phyloP scores from a whole-genome alignment of 2,888 invertebrate species.

The Ferdinandea cuprea region DNA sequence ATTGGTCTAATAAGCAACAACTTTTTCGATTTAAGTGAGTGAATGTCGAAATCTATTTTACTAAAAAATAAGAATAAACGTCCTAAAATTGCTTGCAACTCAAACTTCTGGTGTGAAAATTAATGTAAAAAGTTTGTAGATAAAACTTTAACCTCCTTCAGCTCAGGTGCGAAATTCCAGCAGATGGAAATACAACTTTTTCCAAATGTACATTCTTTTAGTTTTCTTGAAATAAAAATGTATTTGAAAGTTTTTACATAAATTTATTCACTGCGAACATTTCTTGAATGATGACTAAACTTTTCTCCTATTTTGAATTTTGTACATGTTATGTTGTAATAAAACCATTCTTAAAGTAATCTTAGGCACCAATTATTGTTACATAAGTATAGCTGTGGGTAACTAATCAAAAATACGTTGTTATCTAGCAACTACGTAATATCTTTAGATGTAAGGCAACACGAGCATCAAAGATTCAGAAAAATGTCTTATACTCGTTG shows the following conservation, averaged over 20 bases:
- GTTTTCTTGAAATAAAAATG: conserved; percentile 71
- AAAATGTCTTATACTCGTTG: no score
- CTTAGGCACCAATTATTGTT: no score
- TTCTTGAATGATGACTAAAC: conserved; percentile 58
- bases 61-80: conserved; percentile 64
- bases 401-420: no score
- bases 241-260: conserved; percentile 72
- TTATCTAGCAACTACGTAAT: no score
- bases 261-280: conserved; percentile 66
- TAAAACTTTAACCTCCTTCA: conserved; percentile 65
- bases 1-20: conserved; percentile 15
- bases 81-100: conserved; percentile 57
- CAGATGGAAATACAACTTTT: conserved; percentile 43
- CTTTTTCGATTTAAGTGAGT: conserved; percentile 63
- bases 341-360: not conserved
- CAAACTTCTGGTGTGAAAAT: conserved; percentile 71
- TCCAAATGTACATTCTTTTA: conserved; percentile 54
- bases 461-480: no score
- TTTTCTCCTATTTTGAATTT: conserved; percentile 21
- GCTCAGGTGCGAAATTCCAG: conserved; percentile 65
- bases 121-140: conserved; percentile 72
- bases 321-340: not conserved
- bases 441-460: no score
- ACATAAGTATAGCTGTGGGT: no score
- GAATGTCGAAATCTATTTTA: conserved; percentile 65